Evolutionary conservation across 2,888 invertebrate species (phyloP), one percentile per base, ranked within the genome.

Genomic region (Sesia bembeciformis): DNA sequence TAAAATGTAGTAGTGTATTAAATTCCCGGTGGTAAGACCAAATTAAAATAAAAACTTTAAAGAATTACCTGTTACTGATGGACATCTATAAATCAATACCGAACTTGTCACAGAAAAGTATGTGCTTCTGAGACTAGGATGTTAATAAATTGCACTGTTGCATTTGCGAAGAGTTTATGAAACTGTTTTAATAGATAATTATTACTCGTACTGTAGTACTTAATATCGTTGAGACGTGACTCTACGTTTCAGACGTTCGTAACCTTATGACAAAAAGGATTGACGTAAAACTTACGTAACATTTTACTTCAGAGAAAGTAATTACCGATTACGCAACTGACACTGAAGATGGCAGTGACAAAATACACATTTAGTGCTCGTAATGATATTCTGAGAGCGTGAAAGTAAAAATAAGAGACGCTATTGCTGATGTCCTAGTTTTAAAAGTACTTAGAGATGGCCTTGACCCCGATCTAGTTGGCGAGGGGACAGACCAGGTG

Each of bases 391-490:
- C 39, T 8, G 49, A 54, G 55, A 56, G 60, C 60, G 60, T 54
- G 53, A 67, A 66, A 64, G 62, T 64, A 58, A 67, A 68, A 67
- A 70, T 65, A 67, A 57, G 6, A 50, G 50, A 6, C 38, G 7
- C 58, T 60, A 60, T 60, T 62, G 55, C 56, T 67, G 62, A 60
- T 71, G 69, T 42, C 62, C 67, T 70, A 68, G 67, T 78, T 80
- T 81, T 76, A 77, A 75, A 78, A 83, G 73, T 72, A 64, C 62
- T 74, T 62, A 74, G 68, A 74, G 70, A 80, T 85, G 85, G 78
- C 85, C 85, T 85, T 85, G 85, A 87, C 87, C 86, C 67, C 76
- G 74, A 73, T 86, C 66, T 66, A 71, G 65, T 84, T 83, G 83
- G 81, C 83, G 70, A 64, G 67, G 67, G 64, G 62, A 60, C 62